A percentile compares a stretch with the other conserved stretches of the same genome.
These are phyloP conservation scores for Orthosia incerta DNA, from an alignment of 2,888 invertebrate genomes.

Conservation along the genomic window DNA sequence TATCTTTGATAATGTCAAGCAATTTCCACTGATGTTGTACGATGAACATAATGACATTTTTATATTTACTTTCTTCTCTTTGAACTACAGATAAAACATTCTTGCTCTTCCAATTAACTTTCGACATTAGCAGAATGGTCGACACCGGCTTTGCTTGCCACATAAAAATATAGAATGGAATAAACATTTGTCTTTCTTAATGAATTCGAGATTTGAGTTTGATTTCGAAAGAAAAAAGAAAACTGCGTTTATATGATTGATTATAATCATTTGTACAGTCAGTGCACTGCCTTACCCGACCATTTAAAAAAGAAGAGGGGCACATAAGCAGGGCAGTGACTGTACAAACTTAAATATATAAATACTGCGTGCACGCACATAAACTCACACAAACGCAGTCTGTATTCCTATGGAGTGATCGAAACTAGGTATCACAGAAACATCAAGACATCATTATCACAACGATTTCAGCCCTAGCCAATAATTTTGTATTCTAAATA, in stretches of 20 bases:
- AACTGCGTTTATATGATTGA: too few species aligned
- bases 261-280: too few species aligned
- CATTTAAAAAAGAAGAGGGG: too few species aligned
- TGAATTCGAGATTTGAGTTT: not conserved
- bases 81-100: too few species aligned
- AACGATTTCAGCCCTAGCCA: slow-evolving; percentile 67
- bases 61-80: not conserved
- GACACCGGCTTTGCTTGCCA: too few species aligned
- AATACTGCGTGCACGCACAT: not conserved
- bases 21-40: not conserved
- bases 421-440: slow-evolving; percentile 5
- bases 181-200: not conserved
- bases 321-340: too few species aligned
- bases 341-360: not conserved
- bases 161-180: too few species aligned
- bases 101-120: too few species aligned
- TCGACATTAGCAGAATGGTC: too few species aligned
- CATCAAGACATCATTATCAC: not conserved
- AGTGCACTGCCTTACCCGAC: too few species aligned
- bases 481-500: slow-evolving; percentile 81
- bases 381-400: not conserved
- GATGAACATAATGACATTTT: not conserved
- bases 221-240: not conserved
- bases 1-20: not conserved
- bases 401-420: not conserved